Evolutionary conservation across 37 sponge, comb jelly and placozoan genomes (phyloP).

Genomic region (Crambe crambe): DNA sequence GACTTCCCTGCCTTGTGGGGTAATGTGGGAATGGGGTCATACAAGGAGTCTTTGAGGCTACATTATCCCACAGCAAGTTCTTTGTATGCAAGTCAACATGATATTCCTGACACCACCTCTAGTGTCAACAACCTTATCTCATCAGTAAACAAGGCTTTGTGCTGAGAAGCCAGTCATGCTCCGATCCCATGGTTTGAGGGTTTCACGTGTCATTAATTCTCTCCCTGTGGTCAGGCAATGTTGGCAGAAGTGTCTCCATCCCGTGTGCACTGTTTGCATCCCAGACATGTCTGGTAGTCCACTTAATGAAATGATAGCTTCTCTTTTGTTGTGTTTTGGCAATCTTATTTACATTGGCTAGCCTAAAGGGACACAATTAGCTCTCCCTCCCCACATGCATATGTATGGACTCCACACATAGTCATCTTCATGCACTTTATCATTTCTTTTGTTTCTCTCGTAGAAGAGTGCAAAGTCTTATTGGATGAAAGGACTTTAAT

Average conservation of each 20-base stretch:
- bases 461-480: conserved; percentile 15
- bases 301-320: neutral
- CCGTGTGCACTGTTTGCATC: neutral
- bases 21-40: conserved; percentile 2
- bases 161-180: neutral
- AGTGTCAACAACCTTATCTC: conserved; percentile 42
- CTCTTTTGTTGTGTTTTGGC: conserved; percentile 1
- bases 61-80: neutral
- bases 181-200: neutral
- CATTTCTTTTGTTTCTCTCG: neutral
- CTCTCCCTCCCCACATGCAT: neutral
- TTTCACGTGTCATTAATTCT: neutral
- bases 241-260: neutral
- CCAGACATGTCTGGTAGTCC: neutral
- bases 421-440: neutral
- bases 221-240: neutral
- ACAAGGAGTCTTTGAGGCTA: neutral
- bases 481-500: neutral
- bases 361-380: neutral
- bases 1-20: conserved; percentile 23
- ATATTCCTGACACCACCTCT: neutral
- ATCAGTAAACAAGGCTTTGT: conserved; percentile 40
- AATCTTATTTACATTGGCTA: neutral
- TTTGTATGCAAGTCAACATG: neutral
- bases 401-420: neutral